Conservation (phyloP, 1,140 invertebrate genomes). For the Antheraea mylitta region DNA sequence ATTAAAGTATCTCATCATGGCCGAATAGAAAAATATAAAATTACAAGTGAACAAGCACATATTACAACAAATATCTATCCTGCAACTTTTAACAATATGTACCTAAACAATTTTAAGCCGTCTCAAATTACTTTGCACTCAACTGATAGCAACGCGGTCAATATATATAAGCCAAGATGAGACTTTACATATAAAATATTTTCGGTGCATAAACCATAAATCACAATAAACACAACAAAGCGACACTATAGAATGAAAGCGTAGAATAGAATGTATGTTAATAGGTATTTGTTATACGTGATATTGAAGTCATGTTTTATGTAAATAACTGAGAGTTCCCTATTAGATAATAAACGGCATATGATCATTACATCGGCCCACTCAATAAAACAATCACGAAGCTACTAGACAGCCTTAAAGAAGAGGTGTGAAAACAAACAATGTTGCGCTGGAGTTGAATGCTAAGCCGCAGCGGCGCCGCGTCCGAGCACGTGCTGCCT, state of each 20-base stretch:
- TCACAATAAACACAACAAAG: not conserved
- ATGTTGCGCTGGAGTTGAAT: slow-evolving; percentile 49
- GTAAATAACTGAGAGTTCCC: not conserved
- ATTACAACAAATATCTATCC: too few relatives aligned
- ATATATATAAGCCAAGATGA: too few relatives aligned
- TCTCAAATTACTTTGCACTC: too few relatives aligned
- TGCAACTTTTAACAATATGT: too few relatives aligned
- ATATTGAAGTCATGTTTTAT: not conserved
- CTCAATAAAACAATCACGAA: slow-evolving; percentile 67
- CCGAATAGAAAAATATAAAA: too few relatives aligned
- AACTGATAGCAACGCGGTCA: too few relatives aligned
- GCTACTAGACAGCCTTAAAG: slow-evolving; percentile 9
- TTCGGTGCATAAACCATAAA: not conserved
- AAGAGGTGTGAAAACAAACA: slow-evolving; percentile 65
- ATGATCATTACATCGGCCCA: slow-evolving; percentile 23
- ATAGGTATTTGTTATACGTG: not conserved
- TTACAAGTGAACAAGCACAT: too few relatives aligned
- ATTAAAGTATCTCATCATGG: too few relatives aligned
- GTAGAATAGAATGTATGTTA: not conserved
- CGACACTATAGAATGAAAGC: not conserved
- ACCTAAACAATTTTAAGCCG: too few relatives aligned
- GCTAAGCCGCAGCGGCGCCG: slow-evolving; percentile 43
- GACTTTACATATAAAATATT: too few relatives aligned
- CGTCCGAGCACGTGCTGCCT: slow-evolving; percentile 52
- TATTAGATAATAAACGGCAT: slow-evolving; percentile 33